Base-by-base conservation (phyloP, 2,888 invertebrate species). In the Teleogryllus oceanicus region DNA sequence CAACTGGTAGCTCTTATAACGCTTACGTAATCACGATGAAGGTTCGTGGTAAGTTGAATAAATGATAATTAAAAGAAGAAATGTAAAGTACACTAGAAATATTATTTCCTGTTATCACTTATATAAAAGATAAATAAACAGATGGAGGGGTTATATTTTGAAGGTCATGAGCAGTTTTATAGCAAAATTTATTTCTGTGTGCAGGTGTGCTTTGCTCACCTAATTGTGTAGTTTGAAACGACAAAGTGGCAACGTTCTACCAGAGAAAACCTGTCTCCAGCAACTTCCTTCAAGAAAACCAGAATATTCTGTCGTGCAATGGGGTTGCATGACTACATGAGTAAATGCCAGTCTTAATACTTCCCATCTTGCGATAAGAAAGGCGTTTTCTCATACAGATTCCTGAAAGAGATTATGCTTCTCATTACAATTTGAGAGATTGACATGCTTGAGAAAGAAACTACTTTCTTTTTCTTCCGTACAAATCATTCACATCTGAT, bases 361-460 rank as follows among this genome's bases (percentile, higher is more conserved):
- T 62, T 62, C n/a, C n/a, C 62, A 62, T 62, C 62, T 62, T 62
- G 62, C 62, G 62, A 62, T 62, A 62, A 62, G n/a, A 62, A 13
- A 18, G 62, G 62, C 62, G 62, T 62, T 62, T 62, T 62, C 62
- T 13, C 62, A 18, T 62, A 18, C 62, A 62, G 62, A 62, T 62
- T 62, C 16, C 16, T 62, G 11, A 8, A 16, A 10, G 62, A 10
- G 62, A 62, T 62, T 62, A n/a, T 11, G 62, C n/a, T 62, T 62
- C 62, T 62, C 62, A n/a, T 62, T 62, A 18, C 62, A 62, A 62
- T 62, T 62, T n/a, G 37, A 37, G 37, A 37, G 37, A 37, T 37
- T 37, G 37, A 37, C 37, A 37, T 37, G 37, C 37, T 37, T 37
- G 37, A 37, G 37, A 37, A 37, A 37, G 37, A 37, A 37, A 37